Percentiles rank a stretch among this genome's conserved stretches.
These are phyloP conservation scores for Ceratotherium simum DNA, from an alignment of 2,113 vertebrate genomes.

Conservation along the genomic window DNA sequence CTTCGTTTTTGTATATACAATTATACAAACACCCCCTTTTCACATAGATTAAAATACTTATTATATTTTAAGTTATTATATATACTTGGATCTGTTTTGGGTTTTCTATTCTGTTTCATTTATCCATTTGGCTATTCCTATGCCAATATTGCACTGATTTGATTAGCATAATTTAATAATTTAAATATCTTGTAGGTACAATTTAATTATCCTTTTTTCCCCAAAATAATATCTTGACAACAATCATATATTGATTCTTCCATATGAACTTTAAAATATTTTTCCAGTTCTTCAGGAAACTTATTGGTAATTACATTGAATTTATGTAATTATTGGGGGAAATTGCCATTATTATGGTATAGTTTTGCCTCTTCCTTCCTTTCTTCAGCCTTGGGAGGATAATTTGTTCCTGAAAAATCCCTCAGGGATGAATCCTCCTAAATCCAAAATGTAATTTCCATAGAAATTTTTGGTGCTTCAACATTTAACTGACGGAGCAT, in stretches of 20 bases:
- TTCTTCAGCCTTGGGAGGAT: background rate
- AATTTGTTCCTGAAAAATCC: background rate
- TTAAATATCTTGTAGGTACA: background rate
- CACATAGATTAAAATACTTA: background rate
- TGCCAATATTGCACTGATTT: background rate
- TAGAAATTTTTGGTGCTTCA: background rate
- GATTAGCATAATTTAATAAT: background rate
- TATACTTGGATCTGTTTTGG: background rate
- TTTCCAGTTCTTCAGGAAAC: conserved; percentile 3
- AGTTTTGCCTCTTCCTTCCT: background rate
- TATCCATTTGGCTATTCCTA: background rate
- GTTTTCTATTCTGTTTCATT: conserved; percentile 8
- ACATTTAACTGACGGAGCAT: background rate
- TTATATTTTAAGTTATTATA: background rate
- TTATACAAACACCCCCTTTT: background rate
- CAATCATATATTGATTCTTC: background rate
- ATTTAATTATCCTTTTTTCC: background rate
- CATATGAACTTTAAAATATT: background rate
- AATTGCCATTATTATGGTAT: background rate
- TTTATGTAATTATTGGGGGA: background rate
- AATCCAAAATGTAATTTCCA: background rate
- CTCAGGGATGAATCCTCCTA: background rate
- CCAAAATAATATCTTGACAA: background rate
- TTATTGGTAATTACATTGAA: background rate
- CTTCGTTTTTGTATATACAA: background rate